Evolutionary conservation across 1,140 invertebrate genomes (phyloP), one percentile per base, ranked within the genome.

Genomic region (Micrasema minimum): DNA sequence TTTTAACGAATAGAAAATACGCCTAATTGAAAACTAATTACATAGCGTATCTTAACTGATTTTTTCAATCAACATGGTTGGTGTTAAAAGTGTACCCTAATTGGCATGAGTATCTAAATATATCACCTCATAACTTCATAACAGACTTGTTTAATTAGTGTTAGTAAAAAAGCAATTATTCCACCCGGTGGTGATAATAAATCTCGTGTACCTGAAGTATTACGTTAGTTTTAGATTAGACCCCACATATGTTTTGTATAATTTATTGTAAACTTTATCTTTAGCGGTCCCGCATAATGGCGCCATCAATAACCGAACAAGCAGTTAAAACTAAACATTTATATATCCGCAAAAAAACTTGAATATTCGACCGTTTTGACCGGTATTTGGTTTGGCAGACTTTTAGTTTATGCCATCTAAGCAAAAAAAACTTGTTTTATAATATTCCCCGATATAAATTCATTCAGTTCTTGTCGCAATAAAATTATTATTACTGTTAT

Each of bases 401-500:
- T 22, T 14, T 46, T 46, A 16, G 1, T 51, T 51, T 51, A 12
- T 51, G 20, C 11, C 16, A 59, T 22, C 16, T 23, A 38, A 59
- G 14, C 16, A 12, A 22, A n/a, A 22, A 41, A 59, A 59, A 59
- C 55, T 59, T 41, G 55, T 59, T 59, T 38, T 41, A 41, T 41
- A 59, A 59, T 22, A 12, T 41, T 38, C 5, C 5, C 51, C 51
- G 51, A 31, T 55, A 55, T 23, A 55, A 31, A 26, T 55, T 55
- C 22, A 31, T 55, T 55, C 51, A 55, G n/a, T 55, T 46, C 51
- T 10, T 37, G 51, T 2, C 14, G 46, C 51, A 26, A 31, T 9
- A 26, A 55, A 55, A 55, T 55, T 31, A 55, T 31, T 55, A 55
- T 26, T 6, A 37, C 51, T 55, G 51, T 55, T 55, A 55, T 14